A percentile compares a stretch with the other conserved stretches of the same genome.
Evolutionary conservation across 2,797 vertebrate species (phyloP).

Genomic region (Myoxocephalus aenaeus): DNA sequence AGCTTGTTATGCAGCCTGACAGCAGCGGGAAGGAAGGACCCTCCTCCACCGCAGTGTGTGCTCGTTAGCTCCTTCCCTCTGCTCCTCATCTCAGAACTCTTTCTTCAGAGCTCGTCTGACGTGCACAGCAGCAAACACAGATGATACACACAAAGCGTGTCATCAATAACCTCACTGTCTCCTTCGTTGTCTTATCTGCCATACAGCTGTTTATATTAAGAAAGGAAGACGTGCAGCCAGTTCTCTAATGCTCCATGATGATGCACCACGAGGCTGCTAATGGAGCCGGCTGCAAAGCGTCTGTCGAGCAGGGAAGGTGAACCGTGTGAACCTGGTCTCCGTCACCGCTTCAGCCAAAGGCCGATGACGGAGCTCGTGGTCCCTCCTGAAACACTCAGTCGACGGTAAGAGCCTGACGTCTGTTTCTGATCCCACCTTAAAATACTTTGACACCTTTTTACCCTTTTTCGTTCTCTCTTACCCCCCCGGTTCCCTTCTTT

Average conservation of each 20-base stretch:
- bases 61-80: background rate
- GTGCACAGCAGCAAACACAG: background rate
- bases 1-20: too few relatives aligned
- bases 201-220: constrained; percentile 7
- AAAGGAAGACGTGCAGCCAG: background rate
- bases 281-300: constrained; percentile 2
- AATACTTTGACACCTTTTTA: constrained; percentile 23
- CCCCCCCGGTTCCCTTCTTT: constrained; percentile 6
- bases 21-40: too few relatives aligned
- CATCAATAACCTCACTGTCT: background rate
- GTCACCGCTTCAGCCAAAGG: background rate
- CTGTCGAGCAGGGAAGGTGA: background rate
- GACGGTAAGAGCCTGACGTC: background rate
- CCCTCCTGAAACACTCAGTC: background rate
- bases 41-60: background rate
- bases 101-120: background rate
- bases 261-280: background rate
- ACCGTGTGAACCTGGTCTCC: background rate
- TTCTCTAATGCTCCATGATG: background rate
- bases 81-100: background rate
- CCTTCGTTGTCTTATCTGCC: background rate
- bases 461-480: background rate
- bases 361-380: background rate
- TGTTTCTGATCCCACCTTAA: constrained; percentile 30
- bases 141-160: background rate